These are phyloP conservation scores for Disparrhopalites patrizii DNA, from an alignment of 2,888 invertebrate species.

Conservation along the genomic window DNA sequence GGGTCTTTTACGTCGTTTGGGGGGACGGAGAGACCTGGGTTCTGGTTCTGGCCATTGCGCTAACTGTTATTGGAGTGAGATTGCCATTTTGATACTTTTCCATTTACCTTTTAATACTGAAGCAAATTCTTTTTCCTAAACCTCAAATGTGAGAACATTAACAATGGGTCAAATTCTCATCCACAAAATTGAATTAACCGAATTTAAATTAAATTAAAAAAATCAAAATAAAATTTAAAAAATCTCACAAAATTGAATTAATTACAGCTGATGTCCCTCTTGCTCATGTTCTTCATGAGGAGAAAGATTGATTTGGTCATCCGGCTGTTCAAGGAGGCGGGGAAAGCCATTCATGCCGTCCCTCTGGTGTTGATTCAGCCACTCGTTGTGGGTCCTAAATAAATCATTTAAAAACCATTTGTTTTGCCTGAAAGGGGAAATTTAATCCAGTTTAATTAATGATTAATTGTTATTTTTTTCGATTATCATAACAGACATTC, in stretches of 20 bases:
- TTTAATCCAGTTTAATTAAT: neutral
- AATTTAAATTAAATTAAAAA: too few species aligned
- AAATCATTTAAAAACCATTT: neutral
- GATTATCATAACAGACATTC: constrained; percentile 18
- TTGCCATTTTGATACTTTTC: neutral
- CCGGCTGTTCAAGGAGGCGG: constrained; percentile 63
- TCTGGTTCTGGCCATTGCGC: constrained; percentile 10
- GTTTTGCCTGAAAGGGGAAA: neutral
- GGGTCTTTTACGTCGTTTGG: constrained; percentile 52
- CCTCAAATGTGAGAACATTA: too few species aligned
- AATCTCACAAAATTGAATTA: too few species aligned
- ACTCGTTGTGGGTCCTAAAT: constrained; percentile 55
- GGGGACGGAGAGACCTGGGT: neutral
- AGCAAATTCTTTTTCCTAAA: too few species aligned
- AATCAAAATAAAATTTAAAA: too few species aligned
- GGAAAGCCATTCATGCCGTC: constrained; percentile 62
- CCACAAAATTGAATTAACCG: too few species aligned
- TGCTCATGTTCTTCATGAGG: constrained; percentile 60
- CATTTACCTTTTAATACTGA: too few species aligned
- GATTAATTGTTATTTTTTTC: neutral
- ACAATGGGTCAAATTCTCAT: too few species aligned
- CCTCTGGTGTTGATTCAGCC: constrained; percentile 62
- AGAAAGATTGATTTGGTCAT: constrained; percentile 62
- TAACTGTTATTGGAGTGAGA: constrained; percentile 57
- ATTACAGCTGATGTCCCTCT: constrained; percentile 54